Evolutionary conservation across 2,113 vertebrate genomes (phyloP), one percentile per base, ranked within the genome.

Genomic region (Sminthopsis crassicaudata): DNA sequence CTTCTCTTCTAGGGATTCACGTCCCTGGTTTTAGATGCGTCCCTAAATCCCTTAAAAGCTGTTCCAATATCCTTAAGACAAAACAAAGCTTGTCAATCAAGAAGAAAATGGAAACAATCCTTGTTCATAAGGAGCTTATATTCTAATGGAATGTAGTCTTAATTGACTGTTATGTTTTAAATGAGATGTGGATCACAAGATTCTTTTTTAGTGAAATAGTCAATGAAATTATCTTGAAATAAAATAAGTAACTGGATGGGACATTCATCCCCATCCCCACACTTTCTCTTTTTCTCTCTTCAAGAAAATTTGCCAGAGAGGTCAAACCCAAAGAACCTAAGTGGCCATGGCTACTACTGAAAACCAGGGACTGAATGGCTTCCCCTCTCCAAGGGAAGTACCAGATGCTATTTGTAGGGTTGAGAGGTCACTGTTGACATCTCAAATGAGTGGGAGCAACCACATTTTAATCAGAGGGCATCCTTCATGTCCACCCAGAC

Each of bases 341-440:
- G 67, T 84, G n/a, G 67, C 16, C 36, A n/a, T 76, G 60, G n/a
- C 60, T 84, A 84, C n/a, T 84, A n/a, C n/a, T 84, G 67, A 84
- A 84, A 84, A 22, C 67, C n/a, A 42, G n/a, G n/a, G 2, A 84
- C 67, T 42, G n/a, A 84, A 84, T 42, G 67, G 67, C 94, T 50
- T 91, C 76, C 91, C 89, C 92, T 91, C 90, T 93, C 92, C 92
- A 90, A 93, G 89, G 93, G 90, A 93, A 95, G 50, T 76, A 88
- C 95, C 92, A 93, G 95, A 95, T 91, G 94, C 91, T 90, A 94
- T 91, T 54, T 91, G 94, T 90, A 24, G 22, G 26, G 90, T 52
- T 25, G 91, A 92, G 50, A 94, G 91, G 92, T 94, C 96, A 92
- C 2, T 2, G 23, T 94, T 96, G 95, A 97, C 96, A 95, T 95